A percentile compares a stretch with the other conserved stretches of the same genome.
These are phyloP conservation scores for Leptoclinus maculatus DNA, from an alignment of 2,797 vertebrate genomes.

Conservation along the genomic window DNA sequence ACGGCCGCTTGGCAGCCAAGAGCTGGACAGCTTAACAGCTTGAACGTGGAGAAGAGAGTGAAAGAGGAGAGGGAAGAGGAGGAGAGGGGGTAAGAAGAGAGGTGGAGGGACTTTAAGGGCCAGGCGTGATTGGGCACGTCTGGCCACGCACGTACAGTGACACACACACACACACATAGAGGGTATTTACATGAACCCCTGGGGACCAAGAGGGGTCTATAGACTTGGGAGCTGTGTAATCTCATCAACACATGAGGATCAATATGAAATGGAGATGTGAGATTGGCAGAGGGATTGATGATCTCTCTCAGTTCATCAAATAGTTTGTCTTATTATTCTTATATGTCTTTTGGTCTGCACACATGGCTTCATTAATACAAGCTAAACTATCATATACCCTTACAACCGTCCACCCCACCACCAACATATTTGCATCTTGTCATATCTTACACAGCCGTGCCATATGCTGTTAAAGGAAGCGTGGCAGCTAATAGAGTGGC, in stretches of 20 bases:
- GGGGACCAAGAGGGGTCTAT: slow-evolving; percentile 48
- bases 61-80: slow-evolving; percentile 62
- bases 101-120: slow-evolving; percentile 75
- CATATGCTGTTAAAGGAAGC: slow-evolving; percentile 85
- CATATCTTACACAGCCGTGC: slow-evolving; percentile 81
- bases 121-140: slow-evolving; percentile 55
- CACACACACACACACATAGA: slow-evolving; percentile 37
- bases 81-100: slow-evolving; percentile 62
- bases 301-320: slow-evolving; percentile 39
- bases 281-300: slow-evolving; percentile 30
- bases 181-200: slow-evolving; percentile 63
- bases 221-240: slow-evolving; percentile 58
- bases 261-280: slow-evolving; percentile 67
- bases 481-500: slow-evolving; percentile 85
- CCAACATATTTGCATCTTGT: slow-evolving; percentile 82
- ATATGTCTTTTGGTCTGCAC: slow-evolving; percentile 28
- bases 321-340: slow-evolving; percentile 9
- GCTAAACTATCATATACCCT: slow-evolving; percentile 29
- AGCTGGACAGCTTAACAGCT: slow-evolving; percentile 90
- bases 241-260: slow-evolving; percentile 62
- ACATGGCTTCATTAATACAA: slow-evolving; percentile 41
- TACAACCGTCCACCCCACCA: slow-evolving; percentile 29
- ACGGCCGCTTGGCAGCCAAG: slow-evolving; percentile 91
- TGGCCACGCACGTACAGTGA: slow-evolving; percentile 1
- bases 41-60: slow-evolving; percentile 87